Evolutionary conservation across 1,140 invertebrate genomes (phyloP).

Genomic region (Drosophila kohkoa): DNA sequence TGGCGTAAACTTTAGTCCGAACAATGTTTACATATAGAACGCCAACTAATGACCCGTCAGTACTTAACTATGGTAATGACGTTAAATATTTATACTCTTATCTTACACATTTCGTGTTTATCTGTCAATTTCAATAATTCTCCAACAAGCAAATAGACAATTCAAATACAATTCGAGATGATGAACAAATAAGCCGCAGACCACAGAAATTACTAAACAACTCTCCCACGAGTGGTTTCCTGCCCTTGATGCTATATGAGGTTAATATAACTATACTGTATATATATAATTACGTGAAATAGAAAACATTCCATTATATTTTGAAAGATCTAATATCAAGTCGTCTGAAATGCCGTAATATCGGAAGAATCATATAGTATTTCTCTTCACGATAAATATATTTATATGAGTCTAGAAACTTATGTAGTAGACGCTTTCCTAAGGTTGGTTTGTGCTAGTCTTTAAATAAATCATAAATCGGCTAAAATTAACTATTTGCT

Average conservation of each 20-base stretch:
- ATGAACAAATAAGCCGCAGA: not conserved
- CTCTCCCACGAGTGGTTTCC: not conserved
- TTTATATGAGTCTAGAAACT: no score
- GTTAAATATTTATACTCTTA: not conserved
- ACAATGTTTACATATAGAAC: not conserved
- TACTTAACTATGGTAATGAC: not conserved
- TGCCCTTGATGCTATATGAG: not conserved
- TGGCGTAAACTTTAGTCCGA: not conserved
- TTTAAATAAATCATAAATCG: no score
- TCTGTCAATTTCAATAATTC: not conserved
- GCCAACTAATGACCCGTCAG: no score
- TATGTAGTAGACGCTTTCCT: no score
- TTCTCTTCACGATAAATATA: no score
- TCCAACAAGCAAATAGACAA: not conserved
- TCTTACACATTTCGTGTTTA: not conserved
- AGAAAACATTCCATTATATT: not conserved
- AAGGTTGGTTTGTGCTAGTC: no score
- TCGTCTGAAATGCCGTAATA: no score
- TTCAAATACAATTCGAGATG: conserved; percentile 11
- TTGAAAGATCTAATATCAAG: not conserved
- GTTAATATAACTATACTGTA: not conserved
- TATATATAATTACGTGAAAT: not conserved
- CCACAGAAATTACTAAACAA: conserved; percentile 20
- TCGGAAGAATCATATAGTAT: no score
- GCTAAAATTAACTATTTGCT: no score